phyloP scores from a whole-genome alignment of 2,113 vertebrate genomes.

The Procapra przewalskii region DNA sequence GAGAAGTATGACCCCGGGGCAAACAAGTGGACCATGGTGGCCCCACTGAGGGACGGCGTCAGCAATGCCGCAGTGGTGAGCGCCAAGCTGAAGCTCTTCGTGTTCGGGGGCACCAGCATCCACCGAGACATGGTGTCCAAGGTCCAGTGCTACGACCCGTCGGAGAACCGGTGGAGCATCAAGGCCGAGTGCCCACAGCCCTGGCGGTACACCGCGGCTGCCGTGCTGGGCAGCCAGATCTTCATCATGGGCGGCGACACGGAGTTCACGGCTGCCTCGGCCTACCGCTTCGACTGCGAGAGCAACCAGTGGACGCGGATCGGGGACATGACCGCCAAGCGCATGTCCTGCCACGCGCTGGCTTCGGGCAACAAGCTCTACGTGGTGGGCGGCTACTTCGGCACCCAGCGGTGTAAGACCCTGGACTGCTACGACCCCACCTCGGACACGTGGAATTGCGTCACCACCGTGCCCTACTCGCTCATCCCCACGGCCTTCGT shows the following conservation, averaged over 20 bases:
- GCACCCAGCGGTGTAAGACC: conserved; percentile 94
- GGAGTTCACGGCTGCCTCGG: conserved; percentile 92
- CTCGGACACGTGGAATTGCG: conserved; percentile 92
- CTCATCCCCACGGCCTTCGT: conserved; percentile 97
- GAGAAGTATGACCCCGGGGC: conserved; percentile 89
- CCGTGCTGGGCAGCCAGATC: conserved; percentile 94
- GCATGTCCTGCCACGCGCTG: conserved; percentile 95
- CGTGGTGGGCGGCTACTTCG: conserved; percentile 95
- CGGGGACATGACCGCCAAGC: conserved; percentile 96
- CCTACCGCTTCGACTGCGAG: conserved; percentile 95
- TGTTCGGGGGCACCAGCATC: conserved; percentile 93
- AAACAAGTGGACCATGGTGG: conserved; percentile 96
- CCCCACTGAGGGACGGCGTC: conserved; percentile 91
- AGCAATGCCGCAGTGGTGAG: conserved; percentile 96
- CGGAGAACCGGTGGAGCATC: conserved; percentile 90
- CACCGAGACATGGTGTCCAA: conserved; percentile 94
- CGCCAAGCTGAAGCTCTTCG: conserved; percentile 92
- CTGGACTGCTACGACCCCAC: conserved; percentile 96
- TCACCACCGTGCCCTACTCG: conserved; percentile 96
- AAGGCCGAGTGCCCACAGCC: conserved; percentile 94
- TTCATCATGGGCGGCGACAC: conserved; percentile 98
- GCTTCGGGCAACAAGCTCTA: conserved; percentile 96
- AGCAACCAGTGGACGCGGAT: conserved; percentile 92
- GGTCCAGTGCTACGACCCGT: conserved; percentile 92
- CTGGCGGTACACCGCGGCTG: conserved; percentile 94